Percentiles rank a stretch among this genome's conserved stretches.
Evolutionary conservation across 2,113 vertebrate species (phyloP).

Genomic region (Thunnus thynnus): DNA sequence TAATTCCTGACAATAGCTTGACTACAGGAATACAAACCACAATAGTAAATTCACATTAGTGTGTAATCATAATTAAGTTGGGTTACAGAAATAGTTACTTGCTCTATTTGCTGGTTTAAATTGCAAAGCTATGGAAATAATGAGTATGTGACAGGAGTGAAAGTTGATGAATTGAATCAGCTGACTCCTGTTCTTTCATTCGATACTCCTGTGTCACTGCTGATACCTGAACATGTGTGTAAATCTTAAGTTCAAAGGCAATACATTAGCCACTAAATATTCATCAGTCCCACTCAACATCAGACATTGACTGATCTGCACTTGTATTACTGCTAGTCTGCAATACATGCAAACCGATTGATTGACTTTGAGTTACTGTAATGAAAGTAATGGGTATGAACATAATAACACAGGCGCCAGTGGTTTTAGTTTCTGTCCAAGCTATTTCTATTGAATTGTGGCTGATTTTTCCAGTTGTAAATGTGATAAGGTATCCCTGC

Average conservation of each 20-base stretch:
- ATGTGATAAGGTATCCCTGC: not conserved
- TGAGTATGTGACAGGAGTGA: not conserved
- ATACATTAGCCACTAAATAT: not conserved
- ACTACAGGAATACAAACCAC: too few relatives aligned
- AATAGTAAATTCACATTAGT: too few relatives aligned
- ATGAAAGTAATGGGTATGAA: not conserved
- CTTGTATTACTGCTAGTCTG: not conserved
- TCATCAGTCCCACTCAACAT: not conserved
- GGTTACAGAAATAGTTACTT: too few relatives aligned
- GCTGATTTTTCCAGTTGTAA: not conserved
- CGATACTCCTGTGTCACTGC: not conserved
- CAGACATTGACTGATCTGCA: not conserved
- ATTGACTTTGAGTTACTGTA: not conserved
- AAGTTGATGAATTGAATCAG: not conserved
- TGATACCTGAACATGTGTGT: not conserved
- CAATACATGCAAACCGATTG: not conserved
- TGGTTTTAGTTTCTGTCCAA: not conserved
- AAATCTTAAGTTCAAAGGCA: not conserved
- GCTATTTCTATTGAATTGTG: not conserved
- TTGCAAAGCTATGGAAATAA: not conserved
- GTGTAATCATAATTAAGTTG: too few relatives aligned
- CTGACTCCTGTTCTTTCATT: not conserved
- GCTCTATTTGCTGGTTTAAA: not conserved
- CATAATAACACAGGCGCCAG: slow-evolving; percentile 1
- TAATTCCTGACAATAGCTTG: too few relatives aligned